phyloP scores from a whole-genome alignment of 2,113 vertebrate genomes.

The Barbus barbus region DNA sequence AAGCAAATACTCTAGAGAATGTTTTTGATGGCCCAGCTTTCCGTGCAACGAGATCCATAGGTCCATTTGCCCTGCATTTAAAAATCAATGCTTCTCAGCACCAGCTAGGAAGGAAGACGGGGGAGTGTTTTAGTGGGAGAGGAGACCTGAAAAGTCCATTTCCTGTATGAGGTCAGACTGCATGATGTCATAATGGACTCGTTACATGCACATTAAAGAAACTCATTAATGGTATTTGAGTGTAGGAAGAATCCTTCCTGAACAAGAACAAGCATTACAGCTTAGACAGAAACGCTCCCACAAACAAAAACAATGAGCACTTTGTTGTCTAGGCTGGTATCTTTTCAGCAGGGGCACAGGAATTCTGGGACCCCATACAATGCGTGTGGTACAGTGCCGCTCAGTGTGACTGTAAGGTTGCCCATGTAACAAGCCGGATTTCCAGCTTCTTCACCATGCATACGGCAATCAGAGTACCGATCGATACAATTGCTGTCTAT shows the following conservation, averaged over 20 bases:
- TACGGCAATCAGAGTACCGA: conserved; percentile 1
- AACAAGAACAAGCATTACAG: conserved; percentile 14
- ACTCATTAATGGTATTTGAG: conserved; percentile 19
- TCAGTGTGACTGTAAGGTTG: background rate
- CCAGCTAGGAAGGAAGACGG: background rate
- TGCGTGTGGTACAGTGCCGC: background rate
- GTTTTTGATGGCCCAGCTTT: conserved; percentile 66
- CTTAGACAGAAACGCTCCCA: conserved; percentile 11
- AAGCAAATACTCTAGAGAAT: conserved; percentile 54
- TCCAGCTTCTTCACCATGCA: background rate
- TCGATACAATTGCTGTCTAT: conserved; percentile 15
- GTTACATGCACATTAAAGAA: conserved; percentile 9
- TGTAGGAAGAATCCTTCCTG: conserved; percentile 33
- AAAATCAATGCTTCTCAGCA: conserved; percentile 67
- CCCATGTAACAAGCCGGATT: background rate
- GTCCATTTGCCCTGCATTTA: conserved; percentile 75
- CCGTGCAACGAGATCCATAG: conserved; percentile 66
- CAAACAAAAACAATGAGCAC: conserved; percentile 31
- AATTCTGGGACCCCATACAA: conserved; percentile 15
- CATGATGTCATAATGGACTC: conserved; percentile 33
- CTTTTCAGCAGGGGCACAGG: background rate
- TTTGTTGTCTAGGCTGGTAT: conserved; percentile 31
- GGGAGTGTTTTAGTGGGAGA: conserved; percentile 5
- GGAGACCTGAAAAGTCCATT: conserved; percentile 23
- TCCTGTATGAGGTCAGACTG: conserved; percentile 36